Conservation (phyloP, 2,888 invertebrate genomes). For the Hypsopygia costalis region DNA sequence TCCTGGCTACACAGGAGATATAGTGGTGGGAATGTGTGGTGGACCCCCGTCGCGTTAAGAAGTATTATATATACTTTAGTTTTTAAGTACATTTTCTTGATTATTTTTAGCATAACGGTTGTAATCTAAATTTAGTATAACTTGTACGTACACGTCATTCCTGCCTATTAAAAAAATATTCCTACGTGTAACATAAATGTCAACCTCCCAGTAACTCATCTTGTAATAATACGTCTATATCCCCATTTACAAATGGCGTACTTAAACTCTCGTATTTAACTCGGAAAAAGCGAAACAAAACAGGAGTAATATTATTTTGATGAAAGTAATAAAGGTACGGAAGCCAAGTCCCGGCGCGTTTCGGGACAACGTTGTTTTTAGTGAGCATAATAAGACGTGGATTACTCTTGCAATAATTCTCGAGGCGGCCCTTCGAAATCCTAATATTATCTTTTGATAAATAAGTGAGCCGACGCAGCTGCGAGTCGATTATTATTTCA, state of each 20-base stretch:
- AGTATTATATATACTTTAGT: too few relatives aligned
- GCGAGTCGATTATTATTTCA: conserved; percentile 44
- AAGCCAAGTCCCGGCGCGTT: neutral
- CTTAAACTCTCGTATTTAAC: conserved; percentile 4
- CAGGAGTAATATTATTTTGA: conserved; percentile 7
- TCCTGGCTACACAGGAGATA: too few relatives aligned
- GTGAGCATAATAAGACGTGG: conserved; percentile 16
- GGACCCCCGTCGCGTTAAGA: too few relatives aligned
- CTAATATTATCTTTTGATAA: conserved; percentile 53
- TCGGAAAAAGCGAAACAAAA: conserved; percentile 7
- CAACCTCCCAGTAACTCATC: too few relatives aligned
- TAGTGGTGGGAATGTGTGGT: too few relatives aligned
- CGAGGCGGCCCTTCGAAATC: conserved; percentile 29
- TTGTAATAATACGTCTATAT: neutral
- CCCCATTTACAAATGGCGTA: conserved; percentile 1
- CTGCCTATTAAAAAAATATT: too few relatives aligned
- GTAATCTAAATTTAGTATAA: too few relatives aligned
- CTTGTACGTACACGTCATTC: too few relatives aligned
- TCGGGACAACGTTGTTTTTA: conserved; percentile 9
- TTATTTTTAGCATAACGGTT: too few relatives aligned
- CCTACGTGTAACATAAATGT: too few relatives aligned
- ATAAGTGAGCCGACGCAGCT: conserved; percentile 40
- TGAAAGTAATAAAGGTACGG: conserved; percentile 7
- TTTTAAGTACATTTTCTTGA: too few relatives aligned
- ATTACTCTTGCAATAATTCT: conserved; percentile 29